Evolutionary conservation across 2,113 vertebrate genomes (phyloP).

Genomic region (Protomyctophum bolini): DNA sequence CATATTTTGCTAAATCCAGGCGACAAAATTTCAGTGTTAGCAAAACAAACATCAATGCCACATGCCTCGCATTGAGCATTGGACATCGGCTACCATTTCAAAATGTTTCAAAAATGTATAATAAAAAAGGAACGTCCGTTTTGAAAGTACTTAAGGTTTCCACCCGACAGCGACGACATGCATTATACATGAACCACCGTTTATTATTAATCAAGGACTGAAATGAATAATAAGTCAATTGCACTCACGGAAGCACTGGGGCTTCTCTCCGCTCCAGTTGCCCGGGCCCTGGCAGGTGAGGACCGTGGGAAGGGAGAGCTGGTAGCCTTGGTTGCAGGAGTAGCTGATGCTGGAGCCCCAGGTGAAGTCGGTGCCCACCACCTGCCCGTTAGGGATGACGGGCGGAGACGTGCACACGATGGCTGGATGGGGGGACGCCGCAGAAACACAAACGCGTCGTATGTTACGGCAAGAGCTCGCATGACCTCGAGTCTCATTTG

Average conservation of each 20-base stretch:
- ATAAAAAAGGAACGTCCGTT: too few relatives aligned
- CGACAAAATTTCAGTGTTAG: too few relatives aligned
- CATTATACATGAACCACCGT: neutral
- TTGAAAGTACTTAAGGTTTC: too few relatives aligned
- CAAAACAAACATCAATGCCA: too few relatives aligned
- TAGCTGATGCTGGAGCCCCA: constrained; percentile 96
- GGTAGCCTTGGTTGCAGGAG: constrained; percentile 93
- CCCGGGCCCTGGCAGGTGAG: constrained; percentile 94
- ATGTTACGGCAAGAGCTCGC: neutral
- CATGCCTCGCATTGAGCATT: too few relatives aligned
- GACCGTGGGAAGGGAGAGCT: constrained; percentile 92
- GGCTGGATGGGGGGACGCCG: constrained; percentile 77
- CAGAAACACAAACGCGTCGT: neutral
- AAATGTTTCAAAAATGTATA: too few relatives aligned
- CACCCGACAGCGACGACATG: too few relatives aligned
- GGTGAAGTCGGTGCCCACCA: constrained; percentile 90
- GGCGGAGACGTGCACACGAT: constrained; percentile 88
- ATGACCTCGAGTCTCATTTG: too few relatives aligned
- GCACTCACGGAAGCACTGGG: constrained; percentile 96
- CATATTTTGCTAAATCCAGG: too few relatives aligned
- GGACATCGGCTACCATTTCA: too few relatives aligned
- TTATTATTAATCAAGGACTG: too few relatives aligned
- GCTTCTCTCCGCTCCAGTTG: constrained; percentile 92
- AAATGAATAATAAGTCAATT: neutral
- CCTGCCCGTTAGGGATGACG: constrained; percentile 89